Evolutionary conservation across 1,140 invertebrate species (phyloP).

Genomic region (Cydia fagiglandana): DNA sequence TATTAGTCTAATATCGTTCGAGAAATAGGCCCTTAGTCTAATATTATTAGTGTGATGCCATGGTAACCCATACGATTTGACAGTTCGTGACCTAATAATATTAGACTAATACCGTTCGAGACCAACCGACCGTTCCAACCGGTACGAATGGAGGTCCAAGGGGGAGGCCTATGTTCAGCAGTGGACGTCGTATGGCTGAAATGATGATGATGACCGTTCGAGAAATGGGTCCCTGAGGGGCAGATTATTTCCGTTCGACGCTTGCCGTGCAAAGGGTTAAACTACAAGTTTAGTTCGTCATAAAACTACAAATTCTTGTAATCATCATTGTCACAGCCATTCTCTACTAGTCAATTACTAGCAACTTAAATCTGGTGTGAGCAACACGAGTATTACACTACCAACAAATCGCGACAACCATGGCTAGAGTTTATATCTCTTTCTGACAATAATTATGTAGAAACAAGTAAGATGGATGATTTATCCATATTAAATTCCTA

Average conservation of each 20-base stretch:
- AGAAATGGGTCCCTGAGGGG: too few species aligned
- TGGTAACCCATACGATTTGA: too few species aligned
- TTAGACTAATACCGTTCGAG: too few species aligned
- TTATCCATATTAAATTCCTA: background rate
- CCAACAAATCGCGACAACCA: background rate
- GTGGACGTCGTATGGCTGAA: too few species aligned
- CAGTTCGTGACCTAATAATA: too few species aligned
- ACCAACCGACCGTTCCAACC: too few species aligned
- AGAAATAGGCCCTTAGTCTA: too few species aligned
- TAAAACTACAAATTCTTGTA: background rate
- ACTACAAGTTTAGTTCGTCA: background rate
- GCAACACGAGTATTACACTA: background rate
- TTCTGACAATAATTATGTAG: background rate
- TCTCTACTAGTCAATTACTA: background rate
- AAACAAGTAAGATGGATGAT: background rate
- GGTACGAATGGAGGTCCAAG: too few species aligned
- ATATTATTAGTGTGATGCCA: too few species aligned
- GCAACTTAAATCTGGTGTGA: background rate
- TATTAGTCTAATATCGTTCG: too few species aligned
- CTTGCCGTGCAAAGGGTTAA: background rate
- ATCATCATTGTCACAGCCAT: constrained; percentile 10
- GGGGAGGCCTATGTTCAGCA: too few species aligned
- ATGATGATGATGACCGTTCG: too few species aligned
- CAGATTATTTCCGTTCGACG: background rate
- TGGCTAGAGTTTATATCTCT: background rate